phyloP scores from a whole-genome alignment of 1,140 invertebrate genomes.

The Hypsibius dujardini region DNA sequence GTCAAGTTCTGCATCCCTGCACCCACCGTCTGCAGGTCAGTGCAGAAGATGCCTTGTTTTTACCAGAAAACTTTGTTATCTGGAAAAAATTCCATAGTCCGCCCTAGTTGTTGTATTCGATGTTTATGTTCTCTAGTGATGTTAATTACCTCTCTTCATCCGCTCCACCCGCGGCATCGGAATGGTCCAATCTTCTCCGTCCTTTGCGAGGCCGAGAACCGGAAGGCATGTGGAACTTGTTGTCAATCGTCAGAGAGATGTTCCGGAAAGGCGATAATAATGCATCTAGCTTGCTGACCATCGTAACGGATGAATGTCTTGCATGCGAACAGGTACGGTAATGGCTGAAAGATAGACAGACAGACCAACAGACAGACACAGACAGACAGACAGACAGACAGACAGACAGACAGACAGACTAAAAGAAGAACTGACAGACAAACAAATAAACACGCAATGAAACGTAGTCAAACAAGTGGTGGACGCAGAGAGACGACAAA shows the following conservation, averaged over 20 bases:
- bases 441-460: no score
- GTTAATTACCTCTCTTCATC: conserved; percentile 89
- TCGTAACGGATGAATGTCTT: conserved; percentile 91
- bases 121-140: conserved; percentile 48
- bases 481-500: no score
- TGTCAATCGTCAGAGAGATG: conserved; percentile 95
- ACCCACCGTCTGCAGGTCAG: conserved; percentile 78
- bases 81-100: background rate
- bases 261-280: conserved; percentile 87
- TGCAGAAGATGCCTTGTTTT: no score
- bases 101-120: conserved; percentile 29
- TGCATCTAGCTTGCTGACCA: conserved; percentile 75
- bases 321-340: conserved; percentile 66
- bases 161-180: conserved; percentile 82
- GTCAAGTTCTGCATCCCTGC: conserved; percentile 94
- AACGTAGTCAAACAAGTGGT: no score
- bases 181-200: conserved; percentile 80
- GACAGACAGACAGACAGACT: no score
- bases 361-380: background rate
- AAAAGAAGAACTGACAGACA: no score
- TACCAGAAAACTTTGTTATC: no score
- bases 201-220: conserved; percentile 83
- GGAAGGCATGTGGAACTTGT: conserved; percentile 93
- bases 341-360: conserved; percentile 2
- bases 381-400: background rate